Percentiles rank a stretch among this genome's conserved stretches.
phyloP scores from a whole-genome alignment of 2,888 invertebrate species.

The Orthonychiurus folsomi region DNA sequence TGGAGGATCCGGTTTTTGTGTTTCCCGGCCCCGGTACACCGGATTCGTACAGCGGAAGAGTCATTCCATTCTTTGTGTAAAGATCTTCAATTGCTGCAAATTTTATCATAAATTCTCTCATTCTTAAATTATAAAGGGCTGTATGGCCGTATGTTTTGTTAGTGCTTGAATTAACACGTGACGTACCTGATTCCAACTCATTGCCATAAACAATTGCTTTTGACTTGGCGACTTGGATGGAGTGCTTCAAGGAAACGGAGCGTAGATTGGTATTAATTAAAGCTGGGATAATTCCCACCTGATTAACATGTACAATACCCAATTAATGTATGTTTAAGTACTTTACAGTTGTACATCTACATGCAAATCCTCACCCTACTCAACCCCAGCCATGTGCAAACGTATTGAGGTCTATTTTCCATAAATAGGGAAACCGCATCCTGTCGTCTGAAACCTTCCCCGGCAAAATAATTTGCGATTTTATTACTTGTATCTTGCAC shows the following conservation, averaged over 20 bases:
- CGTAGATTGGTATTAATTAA: conserved; percentile 52
- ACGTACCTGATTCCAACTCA: conserved; percentile 38
- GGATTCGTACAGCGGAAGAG: conserved; percentile 4
- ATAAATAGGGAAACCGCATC: conserved; percentile 82
- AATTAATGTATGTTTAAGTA: too few relatives aligned
- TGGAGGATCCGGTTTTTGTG: not conserved
- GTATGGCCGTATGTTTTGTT: not conserved
- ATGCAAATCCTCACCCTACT: too few relatives aligned
- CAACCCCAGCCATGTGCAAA: conserved; percentile 85
- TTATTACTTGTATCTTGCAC: conserved; percentile 78
- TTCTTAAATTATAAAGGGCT: not conserved
- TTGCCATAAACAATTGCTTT: conserved; percentile 47
- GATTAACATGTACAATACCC: too few relatives aligned
- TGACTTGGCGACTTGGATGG: conserved; percentile 47
- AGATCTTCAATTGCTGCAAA: not conserved
- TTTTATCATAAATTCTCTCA: too few relatives aligned
- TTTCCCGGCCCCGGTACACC: not conserved
- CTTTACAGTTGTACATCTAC: too few relatives aligned
- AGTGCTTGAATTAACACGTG: not conserved
- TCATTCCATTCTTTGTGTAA: not conserved
- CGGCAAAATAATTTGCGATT: conserved; percentile 67
- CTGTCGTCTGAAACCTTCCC: conserved; percentile 71
- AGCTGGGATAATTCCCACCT: conserved; percentile 43
- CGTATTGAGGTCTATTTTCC: conserved; percentile 86
- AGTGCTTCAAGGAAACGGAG: conserved; percentile 48